Base-by-base conservation (phyloP, 37 sponge, comb jelly and placozoan species). In the Mnemiopsis leidyi region DNA sequence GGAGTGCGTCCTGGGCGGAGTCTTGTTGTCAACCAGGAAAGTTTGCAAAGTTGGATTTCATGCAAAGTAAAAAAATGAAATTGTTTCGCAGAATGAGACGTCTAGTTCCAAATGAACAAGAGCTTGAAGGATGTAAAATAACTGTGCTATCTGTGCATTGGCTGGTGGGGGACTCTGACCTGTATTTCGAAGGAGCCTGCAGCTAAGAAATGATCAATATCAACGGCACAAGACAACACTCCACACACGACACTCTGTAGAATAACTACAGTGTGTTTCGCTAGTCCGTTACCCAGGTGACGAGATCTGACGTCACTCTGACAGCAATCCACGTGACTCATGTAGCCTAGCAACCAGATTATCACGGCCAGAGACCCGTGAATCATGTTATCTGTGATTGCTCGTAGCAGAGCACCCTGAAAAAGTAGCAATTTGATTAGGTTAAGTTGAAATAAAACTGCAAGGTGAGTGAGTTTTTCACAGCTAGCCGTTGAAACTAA, bases 191-290 rank as follows among this genome's bases (percentile, higher is more conserved):
- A 21, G 0, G 90, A 85, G 23, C 61, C 25, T 9, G 90, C 40
- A 85, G 61, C 61, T 0, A 85, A 25, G 48, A 85, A 85, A 40
- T 85, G 90, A 39, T 85, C 90, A 13, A 85, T 3, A 40, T 85
- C 90, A 36, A 85, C 61, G 36, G 61, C 61, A 85, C 90, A 85
- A 7, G 48, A 38, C 24, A 85, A 0, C 2, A 85, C 25, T 0
- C 90, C 90, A 85, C 90, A 85, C 29, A 29, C 61, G 0, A 85
- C 61, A 39, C 90, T 85, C 90, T 85, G 61, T 25, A 85, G 61
- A 25, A 85, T 85, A 33, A 85, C 32, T 7, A 85, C 23, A 0
- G 90, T 32, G 90, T 85, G 90, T 16, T 35, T 85, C 39, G 90
- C 90, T 39, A 85, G 61, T 25, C 36, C 32, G 26, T 40, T 38